Conservation (phyloP, 2,113 vertebrate species). For the Barnardius zonarius region DNA sequence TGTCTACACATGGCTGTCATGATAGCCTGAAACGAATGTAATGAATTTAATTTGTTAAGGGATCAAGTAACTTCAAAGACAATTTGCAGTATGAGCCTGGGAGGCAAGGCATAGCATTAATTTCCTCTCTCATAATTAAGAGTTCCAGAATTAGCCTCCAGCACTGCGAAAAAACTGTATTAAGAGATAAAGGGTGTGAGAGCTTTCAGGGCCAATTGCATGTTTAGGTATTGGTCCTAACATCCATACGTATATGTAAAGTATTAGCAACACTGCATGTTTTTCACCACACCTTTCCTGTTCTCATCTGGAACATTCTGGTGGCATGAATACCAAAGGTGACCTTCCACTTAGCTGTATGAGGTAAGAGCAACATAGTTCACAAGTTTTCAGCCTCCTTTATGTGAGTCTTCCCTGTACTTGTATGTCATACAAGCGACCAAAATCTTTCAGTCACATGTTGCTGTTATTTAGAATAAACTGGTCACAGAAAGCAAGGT, state of each 20-base stretch:
- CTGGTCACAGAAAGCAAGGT: not conserved
- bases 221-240: not conserved
- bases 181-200: not conserved
- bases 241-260: not conserved
- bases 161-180: not conserved
- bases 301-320: not conserved
- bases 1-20: slow-evolving; percentile 30
- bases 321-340: not conserved
- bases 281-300: not conserved
- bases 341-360: not conserved
- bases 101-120: slow-evolving; percentile 9
- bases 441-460: not conserved
- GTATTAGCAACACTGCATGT: not conserved
- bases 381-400: not conserved
- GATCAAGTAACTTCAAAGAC: slow-evolving; percentile 65
- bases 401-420: not conserved
- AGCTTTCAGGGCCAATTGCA: not conserved
- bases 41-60: slow-evolving; percentile 59
- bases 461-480: not conserved
- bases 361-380: not conserved
- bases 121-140: not conserved
- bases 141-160: not conserved
- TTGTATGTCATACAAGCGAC: not conserved
- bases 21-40: slow-evolving; percentile 50
- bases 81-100: slow-evolving; percentile 24